Conservation (phyloP, 2,113 vertebrate genomes). For the Erythrocebus patas region DNA sequence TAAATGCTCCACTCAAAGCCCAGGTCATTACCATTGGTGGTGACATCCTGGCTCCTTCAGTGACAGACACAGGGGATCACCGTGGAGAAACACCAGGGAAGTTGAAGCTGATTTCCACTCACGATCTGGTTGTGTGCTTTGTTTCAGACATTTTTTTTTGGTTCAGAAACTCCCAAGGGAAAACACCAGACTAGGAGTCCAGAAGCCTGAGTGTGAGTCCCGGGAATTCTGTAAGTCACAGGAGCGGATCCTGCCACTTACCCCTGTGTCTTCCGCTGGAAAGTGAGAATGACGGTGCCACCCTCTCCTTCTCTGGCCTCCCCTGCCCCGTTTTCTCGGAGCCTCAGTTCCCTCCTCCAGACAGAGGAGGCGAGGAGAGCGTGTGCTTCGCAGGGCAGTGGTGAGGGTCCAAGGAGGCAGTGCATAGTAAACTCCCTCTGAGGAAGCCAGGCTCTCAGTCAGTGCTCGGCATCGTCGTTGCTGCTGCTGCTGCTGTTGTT, state of each 20-base stretch:
- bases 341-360: not conserved
- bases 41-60: not conserved
- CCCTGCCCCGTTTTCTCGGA: not conserved
- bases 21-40: not conserved
- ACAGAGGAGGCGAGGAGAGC: not conserved
- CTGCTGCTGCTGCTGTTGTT: too few relatives aligned
- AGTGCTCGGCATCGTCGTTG: rapidly evolving
- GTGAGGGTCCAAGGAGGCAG: too few relatives aligned
- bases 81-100: not conserved
- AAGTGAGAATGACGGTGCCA: not conserved
- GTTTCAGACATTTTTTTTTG: not conserved
- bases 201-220: not conserved
- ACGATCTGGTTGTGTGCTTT: not conserved
- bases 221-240: not conserved
- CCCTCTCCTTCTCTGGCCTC: not conserved
- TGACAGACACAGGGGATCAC: not conserved
- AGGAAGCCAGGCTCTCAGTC: rapidly evolving
- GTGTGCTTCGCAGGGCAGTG: rapidly evolving
- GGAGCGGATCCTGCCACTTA: not conserved
- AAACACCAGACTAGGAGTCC: not conserved
- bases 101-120: not conserved
- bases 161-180: not conserved
- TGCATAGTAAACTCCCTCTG: too few relatives aligned
- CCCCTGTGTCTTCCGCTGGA: not conserved
- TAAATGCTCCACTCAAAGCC: not conserved